Evolutionary conservation across 2,888 invertebrate species (phyloP).

Genomic region (Caenorhabditis sulstoni): DNA sequence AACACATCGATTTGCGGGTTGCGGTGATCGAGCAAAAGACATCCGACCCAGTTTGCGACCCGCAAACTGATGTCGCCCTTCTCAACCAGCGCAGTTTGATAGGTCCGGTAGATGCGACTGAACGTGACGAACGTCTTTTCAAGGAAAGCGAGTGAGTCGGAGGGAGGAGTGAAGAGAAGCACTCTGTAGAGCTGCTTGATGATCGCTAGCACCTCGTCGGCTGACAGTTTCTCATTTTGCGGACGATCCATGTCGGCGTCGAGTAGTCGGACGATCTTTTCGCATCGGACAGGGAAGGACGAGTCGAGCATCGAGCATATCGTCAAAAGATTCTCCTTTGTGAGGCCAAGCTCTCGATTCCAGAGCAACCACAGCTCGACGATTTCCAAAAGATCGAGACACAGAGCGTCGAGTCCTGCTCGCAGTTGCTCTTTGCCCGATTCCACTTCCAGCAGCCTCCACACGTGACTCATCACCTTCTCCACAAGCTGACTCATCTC

Average conservation of each 20-base stretch:
- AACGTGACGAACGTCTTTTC: constrained; percentile 62
- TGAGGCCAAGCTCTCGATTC: constrained; percentile 19
- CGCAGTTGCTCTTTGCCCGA: constrained; percentile 64
- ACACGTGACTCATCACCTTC: constrained; percentile 72
- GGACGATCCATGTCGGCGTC: constrained; percentile 50
- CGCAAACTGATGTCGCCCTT: constrained; percentile 55
- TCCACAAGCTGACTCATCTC: constrained; percentile 60
- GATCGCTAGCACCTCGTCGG: constrained; percentile 69
- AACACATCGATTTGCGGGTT: constrained; percentile 72
- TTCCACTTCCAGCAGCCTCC: constrained; percentile 68
- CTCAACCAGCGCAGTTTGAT: constrained; percentile 35
- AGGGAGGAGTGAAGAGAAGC: constrained; percentile 71
- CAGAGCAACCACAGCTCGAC: constrained; percentile 74
- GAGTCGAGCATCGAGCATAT: constrained; percentile 57
- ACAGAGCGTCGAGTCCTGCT: constrained; percentile 73
- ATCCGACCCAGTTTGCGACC: constrained; percentile 76
- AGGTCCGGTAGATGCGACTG: constrained; percentile 24
- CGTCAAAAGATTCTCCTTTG: constrained; percentile 31
- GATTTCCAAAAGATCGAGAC: constrained; percentile 75
- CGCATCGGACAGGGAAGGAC: constrained; percentile 49
- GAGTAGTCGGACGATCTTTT: constrained; percentile 54
- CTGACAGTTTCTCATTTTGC: constrained; percentile 19
- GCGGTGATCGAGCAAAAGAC: constrained; percentile 73
- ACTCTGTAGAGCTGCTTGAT: constrained; percentile 75
- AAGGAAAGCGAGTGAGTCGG: constrained; percentile 64